Evolutionary conservation across 1,140 invertebrate genomes (phyloP), one percentile per base, ranked within the genome.

Genomic region (Dinoponera quadriceps): DNA sequence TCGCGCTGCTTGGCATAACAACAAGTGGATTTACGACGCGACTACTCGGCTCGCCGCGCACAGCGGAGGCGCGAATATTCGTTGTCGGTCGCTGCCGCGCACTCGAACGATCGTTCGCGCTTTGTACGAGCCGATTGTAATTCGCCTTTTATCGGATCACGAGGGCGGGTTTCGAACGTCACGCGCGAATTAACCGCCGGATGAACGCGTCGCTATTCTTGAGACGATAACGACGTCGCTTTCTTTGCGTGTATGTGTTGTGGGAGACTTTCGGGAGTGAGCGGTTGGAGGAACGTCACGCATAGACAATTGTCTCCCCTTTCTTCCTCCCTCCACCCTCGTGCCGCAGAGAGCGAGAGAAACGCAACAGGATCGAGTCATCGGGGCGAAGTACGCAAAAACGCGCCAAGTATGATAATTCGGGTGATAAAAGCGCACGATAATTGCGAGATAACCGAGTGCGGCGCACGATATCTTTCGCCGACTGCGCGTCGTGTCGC

Each of bases 21-120:
- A 80, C 75, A 80, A 80, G 75, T 80, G 75, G 75, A 80, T 80
- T 80, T 80, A 80, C 48, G 48, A 63, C 71, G 69, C 62, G 74
- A 77, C 60, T 77, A 77, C 74, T 49, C 59, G 38, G 44, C 62
- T 54, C 13, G 63, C 48, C 22, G 60, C 29, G 63, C 75, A 44
- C 65, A 38, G 33, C 63, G 33, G 51, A 80, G 51, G 51, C 65
- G 65, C 65, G 51, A 80, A 71, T 57, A 71, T 71, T 80, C 33
- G 75, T 51, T 48, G 65, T 14, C 48, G 65, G 65, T 29, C 51
- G 51, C 75, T 59, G 14, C 60, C 59, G 63, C 51, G 25, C 51
- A 48, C 33, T 80, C 18, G 38, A n/a, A 44, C 18, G 59, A 38
- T 27, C 22, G 20, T 33, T 51, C 74, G 20, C 33, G 62, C 49